A percentile compares a stretch with the other conserved stretches of the same genome.
phyloP scores from a whole-genome alignment of 2,113 vertebrate genomes.

The Cephalopholis sonnerati region DNA sequence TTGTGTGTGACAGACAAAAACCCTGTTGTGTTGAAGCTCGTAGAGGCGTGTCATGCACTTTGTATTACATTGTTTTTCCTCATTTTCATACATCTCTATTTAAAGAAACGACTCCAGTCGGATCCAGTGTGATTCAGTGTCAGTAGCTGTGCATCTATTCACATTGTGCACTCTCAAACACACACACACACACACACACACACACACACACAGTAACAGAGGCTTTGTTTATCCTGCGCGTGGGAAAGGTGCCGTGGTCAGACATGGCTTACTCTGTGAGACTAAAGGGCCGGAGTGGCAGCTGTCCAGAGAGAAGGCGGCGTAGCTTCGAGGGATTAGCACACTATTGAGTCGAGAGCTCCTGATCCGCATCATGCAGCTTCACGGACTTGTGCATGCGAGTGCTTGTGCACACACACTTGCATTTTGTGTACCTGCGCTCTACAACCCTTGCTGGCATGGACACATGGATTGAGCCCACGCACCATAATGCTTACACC shows the following conservation, averaged over 20 bases:
- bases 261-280: constrained; percentile 24
- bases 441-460: not conserved
- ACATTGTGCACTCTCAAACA: not conserved
- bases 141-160: not conserved
- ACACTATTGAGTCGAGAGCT: constrained; percentile 58
- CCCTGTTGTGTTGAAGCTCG: not conserved
- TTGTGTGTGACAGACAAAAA: constrained; percentile 20
- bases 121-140: not conserved
- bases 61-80: constrained; percentile 12
- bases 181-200: not conserved
- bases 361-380: constrained; percentile 56
- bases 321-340: constrained; percentile 61
- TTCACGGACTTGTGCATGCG: constrained; percentile 5
- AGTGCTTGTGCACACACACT: constrained; percentile 16
- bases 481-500: constrained; percentile 55
- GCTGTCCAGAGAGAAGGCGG: constrained; percentile 52
- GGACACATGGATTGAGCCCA: constrained; percentile 49
- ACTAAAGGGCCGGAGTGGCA: constrained; percentile 57
- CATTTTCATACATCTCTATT: constrained; percentile 22
- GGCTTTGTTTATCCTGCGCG: constrained; percentile 35
- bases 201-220: constrained; percentile 4
- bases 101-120: not conserved
- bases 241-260: constrained; percentile 62
- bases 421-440: constrained; percentile 31
- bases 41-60: not conserved